Percentiles rank a stretch among this genome's conserved stretches.
Evolutionary conservation across 1,140 invertebrate species (phyloP).

Genomic region (Aplysia californica): DNA sequence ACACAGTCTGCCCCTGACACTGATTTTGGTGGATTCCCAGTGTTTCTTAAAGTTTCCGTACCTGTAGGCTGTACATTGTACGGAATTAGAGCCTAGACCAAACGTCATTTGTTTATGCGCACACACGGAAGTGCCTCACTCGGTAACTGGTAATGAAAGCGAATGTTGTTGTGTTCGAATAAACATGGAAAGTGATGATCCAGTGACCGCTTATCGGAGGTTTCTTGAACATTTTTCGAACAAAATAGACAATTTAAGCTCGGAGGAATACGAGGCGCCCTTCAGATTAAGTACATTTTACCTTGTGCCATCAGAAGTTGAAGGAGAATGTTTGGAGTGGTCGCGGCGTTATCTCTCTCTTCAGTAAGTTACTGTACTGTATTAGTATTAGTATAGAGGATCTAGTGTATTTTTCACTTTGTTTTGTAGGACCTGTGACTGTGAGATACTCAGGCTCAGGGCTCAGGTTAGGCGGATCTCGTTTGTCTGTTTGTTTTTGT

Average conservation of each 20-base stretch:
- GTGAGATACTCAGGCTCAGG: too few relatives aligned
- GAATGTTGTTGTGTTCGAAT: not conserved
- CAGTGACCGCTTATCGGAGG: not conserved
- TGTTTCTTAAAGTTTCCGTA: too few relatives aligned
- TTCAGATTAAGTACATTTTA: conserved; percentile 5
- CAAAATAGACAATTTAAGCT: not conserved
- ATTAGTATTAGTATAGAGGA: too few relatives aligned
- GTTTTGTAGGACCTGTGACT: too few relatives aligned
- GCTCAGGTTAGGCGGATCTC: too few relatives aligned
- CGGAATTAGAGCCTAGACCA: too few relatives aligned
- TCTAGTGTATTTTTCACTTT: too few relatives aligned
- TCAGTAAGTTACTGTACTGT: conserved; percentile 1
- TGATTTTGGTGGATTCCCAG: too few relatives aligned
- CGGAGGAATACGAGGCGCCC: not conserved
- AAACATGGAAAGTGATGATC: not conserved
- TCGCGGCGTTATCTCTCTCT: not conserved
- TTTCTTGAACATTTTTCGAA: not conserved
- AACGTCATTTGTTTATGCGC: conserved; percentile 1
- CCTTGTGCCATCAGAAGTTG: conserved; percentile 2
- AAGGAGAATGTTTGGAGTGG: conserved; percentile 6
- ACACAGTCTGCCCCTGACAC: too few relatives aligned
- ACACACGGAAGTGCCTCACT: not conserved
- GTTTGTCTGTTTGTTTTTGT: too few relatives aligned
- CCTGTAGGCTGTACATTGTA: too few relatives aligned
- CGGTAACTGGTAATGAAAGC: not conserved